A percentile compares a stretch with the other conserved stretches of the same genome.
Evolutionary conservation across 2,113 vertebrate genomes (phyloP).

Genomic region (Aythya baeri): DNA sequence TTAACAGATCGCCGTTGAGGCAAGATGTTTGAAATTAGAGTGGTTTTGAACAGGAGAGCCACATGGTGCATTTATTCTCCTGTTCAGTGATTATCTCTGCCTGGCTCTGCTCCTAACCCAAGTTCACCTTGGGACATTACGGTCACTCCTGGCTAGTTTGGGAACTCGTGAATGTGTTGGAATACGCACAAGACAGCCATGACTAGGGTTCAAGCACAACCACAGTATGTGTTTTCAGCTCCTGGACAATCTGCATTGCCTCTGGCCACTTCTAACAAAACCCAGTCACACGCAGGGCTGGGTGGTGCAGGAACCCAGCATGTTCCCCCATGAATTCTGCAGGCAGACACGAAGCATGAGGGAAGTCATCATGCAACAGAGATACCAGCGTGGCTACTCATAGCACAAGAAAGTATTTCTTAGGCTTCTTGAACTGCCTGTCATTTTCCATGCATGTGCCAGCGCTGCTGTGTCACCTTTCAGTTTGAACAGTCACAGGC

Average conservation of each 20-base stretch:
- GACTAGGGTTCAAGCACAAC: not conserved
- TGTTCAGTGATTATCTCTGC: constrained; percentile 32
- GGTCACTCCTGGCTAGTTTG: not conserved
- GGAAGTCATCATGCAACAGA: not conserved
- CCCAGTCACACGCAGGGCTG: not conserved
- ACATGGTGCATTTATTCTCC: constrained; percentile 44
- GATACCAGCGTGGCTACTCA: not conserved
- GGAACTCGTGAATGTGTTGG: not conserved
- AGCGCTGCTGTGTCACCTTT: not conserved
- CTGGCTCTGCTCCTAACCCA: constrained; percentile 37
- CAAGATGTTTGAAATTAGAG: constrained; percentile 60
- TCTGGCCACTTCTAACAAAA: not conserved
- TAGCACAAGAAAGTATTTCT: not conserved
- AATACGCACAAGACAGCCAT: rapidly evolving
- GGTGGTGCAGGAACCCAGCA: not conserved
- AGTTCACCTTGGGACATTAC: constrained; percentile 53
- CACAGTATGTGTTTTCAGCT: not conserved
- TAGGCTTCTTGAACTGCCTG: not conserved
- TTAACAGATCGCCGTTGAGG: constrained; percentile 61
- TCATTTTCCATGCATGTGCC: not conserved
- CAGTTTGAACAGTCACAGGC: not conserved
- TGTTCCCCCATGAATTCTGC: not conserved
- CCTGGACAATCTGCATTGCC: not conserved
- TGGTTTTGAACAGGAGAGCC: constrained; percentile 51
- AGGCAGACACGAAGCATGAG: not conserved